Evolutionary conservation across 2,888 invertebrate species (phyloP), one percentile per base, ranked within the genome.

Genomic region (Fissipunctia ypsillon): DNA sequence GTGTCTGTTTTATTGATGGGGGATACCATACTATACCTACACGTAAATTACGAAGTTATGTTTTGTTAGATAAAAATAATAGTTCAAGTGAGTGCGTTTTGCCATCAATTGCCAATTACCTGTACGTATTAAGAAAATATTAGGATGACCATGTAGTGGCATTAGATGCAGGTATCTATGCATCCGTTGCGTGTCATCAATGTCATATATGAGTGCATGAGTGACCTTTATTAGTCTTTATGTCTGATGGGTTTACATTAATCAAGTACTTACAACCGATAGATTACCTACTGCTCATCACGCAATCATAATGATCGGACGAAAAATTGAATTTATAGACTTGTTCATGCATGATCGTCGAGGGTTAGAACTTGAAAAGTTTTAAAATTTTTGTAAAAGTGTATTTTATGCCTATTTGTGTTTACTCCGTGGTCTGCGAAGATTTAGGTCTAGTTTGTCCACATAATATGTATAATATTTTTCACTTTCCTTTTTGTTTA

Each of bases 141-240:
- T 22, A 57, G 14, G 3, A 41, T 70, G 31, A 16, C 35, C 38
- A 50, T 64, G 10, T 50, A 38, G 25, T 52, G 43, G 57, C 28
- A 25, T 50, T 60, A 48, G 10, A 48, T 25, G 9, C 25, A 72
- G 35, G 38, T 73, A 43, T 43, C 10, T 22, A 71, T 19, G 61
- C 57, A 76, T 69, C 54, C n/a, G 59, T 65, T 64, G 60, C 76
- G 6, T 65, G 63, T 65, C 2, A 41, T 59, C 72, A 76, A 65
- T 80, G 82, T 73, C 83, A 25, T 48, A 60, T 63, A 25, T n/a
- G 22, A 67, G 31, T 76, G 83, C 61, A 65, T 54, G 25, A 19
- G 22, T 84, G 76, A 82, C 84, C 81, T 84, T 69, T 73, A 28
- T 22, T 56, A 48, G 64, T 65, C 66, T 65, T 63, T 56, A 68